Percentiles rank a stretch among this genome's conserved stretches.
Evolutionary conservation across 37 sponge, comb jelly and placozoan species (phyloP).

Genomic region (Eunapius fragilis): DNA sequence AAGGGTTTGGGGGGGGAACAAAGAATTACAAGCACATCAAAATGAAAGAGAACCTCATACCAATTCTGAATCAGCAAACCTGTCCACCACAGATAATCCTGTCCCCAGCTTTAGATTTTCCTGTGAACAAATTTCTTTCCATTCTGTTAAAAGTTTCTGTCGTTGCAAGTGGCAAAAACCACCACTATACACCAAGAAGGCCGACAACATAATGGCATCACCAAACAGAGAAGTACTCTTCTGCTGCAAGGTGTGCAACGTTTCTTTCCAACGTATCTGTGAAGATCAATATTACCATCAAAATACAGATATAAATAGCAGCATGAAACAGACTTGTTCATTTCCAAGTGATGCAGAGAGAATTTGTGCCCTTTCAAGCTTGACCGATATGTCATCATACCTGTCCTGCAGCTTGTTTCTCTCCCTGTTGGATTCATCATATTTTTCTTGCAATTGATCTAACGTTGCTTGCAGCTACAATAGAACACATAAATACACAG

Average conservation of each 20-base stretch:
- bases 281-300: neutral
- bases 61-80: neutral
- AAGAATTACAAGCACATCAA: neutral
- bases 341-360: constrained; percentile 30
- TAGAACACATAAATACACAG: neutral
- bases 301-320: neutral
- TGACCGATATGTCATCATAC: constrained; percentile 17
- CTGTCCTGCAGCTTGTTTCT: constrained; percentile 22
- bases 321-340: constrained; percentile 6
- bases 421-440: neutral
- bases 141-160: constrained; percentile 42
- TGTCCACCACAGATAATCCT: neutral
- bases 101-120: constrained; percentile 23
- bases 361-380: constrained; percentile 16
- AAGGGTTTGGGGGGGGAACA: too few relatives aligned
- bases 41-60: neutral
- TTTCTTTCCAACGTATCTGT: constrained; percentile 60
- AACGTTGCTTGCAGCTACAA: constrained; percentile 15
- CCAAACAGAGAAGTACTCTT: constrained; percentile 51
- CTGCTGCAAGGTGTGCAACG: constrained; percentile 25
- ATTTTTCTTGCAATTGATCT: neutral
- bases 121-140: constrained; percentile 62
- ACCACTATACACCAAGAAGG: constrained; percentile 60
- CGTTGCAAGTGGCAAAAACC: constrained; percentile 56
- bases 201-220: constrained; percentile 55